phyloP scores from a whole-genome alignment of 2,888 invertebrate genomes.

The Pachycephus smyrnensis region DNA sequence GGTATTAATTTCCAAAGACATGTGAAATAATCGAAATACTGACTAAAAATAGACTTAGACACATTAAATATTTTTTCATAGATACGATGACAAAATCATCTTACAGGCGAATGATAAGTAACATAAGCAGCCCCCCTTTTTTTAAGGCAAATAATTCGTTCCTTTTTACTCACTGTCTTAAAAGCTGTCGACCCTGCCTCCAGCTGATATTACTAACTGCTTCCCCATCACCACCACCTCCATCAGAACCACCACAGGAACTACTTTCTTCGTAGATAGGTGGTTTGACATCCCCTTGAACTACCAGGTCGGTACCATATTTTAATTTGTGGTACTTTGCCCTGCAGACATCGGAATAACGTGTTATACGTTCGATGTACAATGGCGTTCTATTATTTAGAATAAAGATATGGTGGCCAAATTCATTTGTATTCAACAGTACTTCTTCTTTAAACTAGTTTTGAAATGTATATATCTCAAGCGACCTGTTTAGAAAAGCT shows the following conservation, averaged over 20 bases:
- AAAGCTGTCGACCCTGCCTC: conserved; percentile 95
- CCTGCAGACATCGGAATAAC: conserved; percentile 58
- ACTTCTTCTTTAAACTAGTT: not conserved
- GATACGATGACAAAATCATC: not conserved
- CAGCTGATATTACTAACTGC: conserved; percentile 92
- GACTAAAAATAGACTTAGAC: not conserved
- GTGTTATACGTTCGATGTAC: not conserved
- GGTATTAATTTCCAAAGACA: not conserved
- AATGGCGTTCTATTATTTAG: not conserved
- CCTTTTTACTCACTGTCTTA: conserved; percentile 84
- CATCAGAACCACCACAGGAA: conserved; percentile 55
- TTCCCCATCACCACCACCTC: conserved; percentile 72
- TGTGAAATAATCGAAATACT: not conserved
- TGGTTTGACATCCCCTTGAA: conserved; percentile 87
- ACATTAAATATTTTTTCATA: not conserved
- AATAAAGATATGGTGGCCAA: not conserved
- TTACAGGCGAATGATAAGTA: not conserved
- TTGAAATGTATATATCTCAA: not conserved
- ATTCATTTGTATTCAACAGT: not conserved
- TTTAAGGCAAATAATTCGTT: not conserved
- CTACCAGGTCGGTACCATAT: conserved; percentile 93
- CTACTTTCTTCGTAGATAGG: conserved; percentile 78
- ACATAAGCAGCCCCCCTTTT: not conserved
- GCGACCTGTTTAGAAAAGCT: not conserved
- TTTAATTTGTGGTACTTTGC: conserved; percentile 97